phyloP scores from a whole-genome alignment of 2,113 vertebrate species.

The Epinephelus lanceolatus region DNA sequence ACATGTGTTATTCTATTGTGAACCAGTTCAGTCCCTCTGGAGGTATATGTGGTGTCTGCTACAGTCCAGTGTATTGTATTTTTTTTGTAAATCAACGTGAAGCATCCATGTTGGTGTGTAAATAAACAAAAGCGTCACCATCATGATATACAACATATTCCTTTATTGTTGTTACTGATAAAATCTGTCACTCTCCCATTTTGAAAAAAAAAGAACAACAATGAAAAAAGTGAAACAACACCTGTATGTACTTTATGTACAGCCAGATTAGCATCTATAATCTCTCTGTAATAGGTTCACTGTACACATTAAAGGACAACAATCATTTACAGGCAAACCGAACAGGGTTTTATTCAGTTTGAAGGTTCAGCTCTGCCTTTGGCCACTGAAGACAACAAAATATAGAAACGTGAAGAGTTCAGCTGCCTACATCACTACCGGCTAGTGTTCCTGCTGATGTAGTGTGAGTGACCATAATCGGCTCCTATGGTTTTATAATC shows the following conservation, averaged over 20 bases:
- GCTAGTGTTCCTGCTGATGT: constrained; percentile 8
- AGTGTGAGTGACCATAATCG: background rate
- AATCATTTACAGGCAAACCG: constrained; percentile 57
- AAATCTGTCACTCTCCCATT: constrained; percentile 65
- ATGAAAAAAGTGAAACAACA: constrained; percentile 65
- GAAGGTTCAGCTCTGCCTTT: constrained; percentile 2
- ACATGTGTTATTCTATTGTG: too few relatives aligned
- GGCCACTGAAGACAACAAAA: constrained; percentile 10
- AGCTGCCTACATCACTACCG: constrained; percentile 16
- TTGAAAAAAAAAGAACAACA: constrained; percentile 51
- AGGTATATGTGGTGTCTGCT: too few relatives aligned
- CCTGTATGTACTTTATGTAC: constrained; percentile 55
- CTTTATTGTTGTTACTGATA: constrained; percentile 70
- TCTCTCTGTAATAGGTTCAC: constrained; percentile 55
- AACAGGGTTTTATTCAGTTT: background rate
- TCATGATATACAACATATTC: constrained; percentile 63
- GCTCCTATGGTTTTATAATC: background rate
- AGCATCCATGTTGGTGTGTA: background rate
- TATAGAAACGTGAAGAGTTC: background rate
- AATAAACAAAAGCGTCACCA: background rate
- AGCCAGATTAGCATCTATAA: constrained; percentile 65
- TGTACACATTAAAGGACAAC: constrained; percentile 68
- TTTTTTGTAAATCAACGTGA: too few relatives aligned
- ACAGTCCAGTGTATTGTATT: too few relatives aligned
- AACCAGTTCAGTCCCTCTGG: too few relatives aligned